These are phyloP conservation scores for Hoplostethus mediterraneus DNA, from an alignment of 2,797 vertebrate genomes.

Conservation along the genomic window DNA sequence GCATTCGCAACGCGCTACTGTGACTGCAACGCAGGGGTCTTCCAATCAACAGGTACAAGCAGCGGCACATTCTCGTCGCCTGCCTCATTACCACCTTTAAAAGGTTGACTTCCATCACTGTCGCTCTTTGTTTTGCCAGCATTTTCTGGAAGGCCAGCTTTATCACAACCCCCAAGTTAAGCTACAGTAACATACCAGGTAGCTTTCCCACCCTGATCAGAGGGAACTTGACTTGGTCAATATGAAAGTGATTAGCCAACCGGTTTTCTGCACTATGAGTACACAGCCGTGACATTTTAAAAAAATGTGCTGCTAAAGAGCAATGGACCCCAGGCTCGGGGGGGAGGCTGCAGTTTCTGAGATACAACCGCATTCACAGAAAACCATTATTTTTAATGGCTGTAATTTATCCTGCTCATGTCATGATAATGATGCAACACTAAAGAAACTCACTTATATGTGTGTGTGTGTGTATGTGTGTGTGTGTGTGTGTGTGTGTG, in stretches of 20 bases:
- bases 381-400: conserved; percentile 32
- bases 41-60: conserved; percentile 91
- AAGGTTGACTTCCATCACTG: neutral
- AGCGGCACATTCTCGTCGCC: neutral
- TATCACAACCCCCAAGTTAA: too few relatives aligned
- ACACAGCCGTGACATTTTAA: too few relatives aligned
- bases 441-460: conserved; percentile 13
- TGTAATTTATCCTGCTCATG: conserved; percentile 5
- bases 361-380: neutral
- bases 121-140: too few relatives aligned
- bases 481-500: conserved; percentile 2
- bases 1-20: conserved; percentile 93
- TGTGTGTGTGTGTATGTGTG: neutral
- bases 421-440: neutral
- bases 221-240: too few relatives aligned
- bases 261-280: too few relatives aligned
- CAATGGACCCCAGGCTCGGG: too few relatives aligned
- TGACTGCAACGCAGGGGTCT: conserved; percentile 90
- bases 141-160: too few relatives aligned
- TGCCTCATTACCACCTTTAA: conserved; percentile 28
- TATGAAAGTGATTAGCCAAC: too few relatives aligned
- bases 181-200: too few relatives aligned
- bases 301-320: too few relatives aligned
- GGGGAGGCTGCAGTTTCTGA: too few relatives aligned
- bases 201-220: too few relatives aligned